phyloP scores from a whole-genome alignment of 2,797 vertebrate species.

The Clamator glandarius region DNA sequence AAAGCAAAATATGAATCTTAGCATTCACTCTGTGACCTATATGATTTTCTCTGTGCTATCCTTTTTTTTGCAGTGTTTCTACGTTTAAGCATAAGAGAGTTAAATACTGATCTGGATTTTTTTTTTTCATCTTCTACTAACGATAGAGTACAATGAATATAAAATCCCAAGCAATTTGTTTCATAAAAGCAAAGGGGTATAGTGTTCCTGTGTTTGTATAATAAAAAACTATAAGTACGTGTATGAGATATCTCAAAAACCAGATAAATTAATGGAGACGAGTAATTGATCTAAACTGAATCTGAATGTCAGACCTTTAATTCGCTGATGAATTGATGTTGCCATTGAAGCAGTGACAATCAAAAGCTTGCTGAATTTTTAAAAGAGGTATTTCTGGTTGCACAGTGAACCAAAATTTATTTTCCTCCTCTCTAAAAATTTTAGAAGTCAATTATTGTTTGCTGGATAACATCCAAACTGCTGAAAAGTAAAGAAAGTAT shows the following conservation, averaged over 20 bases:
- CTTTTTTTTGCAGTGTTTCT: neutral
- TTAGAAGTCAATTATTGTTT: neutral
- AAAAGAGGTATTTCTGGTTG: neutral
- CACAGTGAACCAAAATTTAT: neutral
- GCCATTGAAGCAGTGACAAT: neutral
- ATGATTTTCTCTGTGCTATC: neutral
- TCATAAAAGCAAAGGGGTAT: neutral
- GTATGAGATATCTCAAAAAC: neutral
- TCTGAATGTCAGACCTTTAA: neutral
- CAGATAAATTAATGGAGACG: neutral
- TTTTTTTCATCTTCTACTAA: neutral
- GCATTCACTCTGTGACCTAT: neutral
- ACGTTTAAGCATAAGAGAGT: neutral
- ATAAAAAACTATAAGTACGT: neutral
- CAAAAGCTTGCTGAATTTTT: neutral
- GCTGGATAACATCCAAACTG: neutral
- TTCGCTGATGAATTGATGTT: neutral
- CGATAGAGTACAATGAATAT: neutral
- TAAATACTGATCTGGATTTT: neutral
- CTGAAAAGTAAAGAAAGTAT: neutral
- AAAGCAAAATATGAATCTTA: conserved; percentile 1
- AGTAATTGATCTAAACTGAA: neutral
- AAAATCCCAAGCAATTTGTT: neutral
- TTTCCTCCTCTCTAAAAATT: neutral
- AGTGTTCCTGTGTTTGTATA: neutral